Conservation (phyloP, 2,888 invertebrate genomes). For the Acanthoscelides obtectus region DNA sequence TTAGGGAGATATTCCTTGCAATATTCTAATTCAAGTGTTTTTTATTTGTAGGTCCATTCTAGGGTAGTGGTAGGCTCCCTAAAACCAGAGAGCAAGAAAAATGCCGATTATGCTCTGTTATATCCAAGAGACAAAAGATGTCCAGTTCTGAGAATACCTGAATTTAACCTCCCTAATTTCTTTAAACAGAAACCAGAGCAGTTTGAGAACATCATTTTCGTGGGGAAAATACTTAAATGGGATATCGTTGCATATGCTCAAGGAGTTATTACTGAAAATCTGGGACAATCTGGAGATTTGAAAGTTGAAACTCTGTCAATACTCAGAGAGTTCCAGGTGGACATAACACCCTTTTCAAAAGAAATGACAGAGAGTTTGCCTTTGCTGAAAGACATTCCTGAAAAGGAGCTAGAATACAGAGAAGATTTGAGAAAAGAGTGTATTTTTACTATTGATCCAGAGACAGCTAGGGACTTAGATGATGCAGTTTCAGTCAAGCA, state of each 20-base stretch:
- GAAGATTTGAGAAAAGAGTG: conserved; percentile 67
- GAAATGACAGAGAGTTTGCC: conserved; percentile 54
- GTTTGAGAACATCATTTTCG: conserved; percentile 61
- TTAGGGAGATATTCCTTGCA: no score
- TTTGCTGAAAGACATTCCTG: conserved; percentile 49
- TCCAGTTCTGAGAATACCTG: conserved; percentile 71
- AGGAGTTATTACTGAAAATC: conserved; percentile 61
- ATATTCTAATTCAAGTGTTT: background rate
- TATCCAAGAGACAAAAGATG: conserved; percentile 74
- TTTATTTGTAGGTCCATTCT: conserved; percentile 54
- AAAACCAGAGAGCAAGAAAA: conserved; percentile 55
- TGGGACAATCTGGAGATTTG: conserved; percentile 75
- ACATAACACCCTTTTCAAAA: conserved; percentile 60
- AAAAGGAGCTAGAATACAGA: conserved; percentile 49
- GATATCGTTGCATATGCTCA: conserved; percentile 57
- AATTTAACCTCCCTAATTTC: conserved; percentile 59
- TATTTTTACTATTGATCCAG: conserved; percentile 92
- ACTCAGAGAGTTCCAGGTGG: conserved; percentile 72
- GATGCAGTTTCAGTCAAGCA: conserved; percentile 83
- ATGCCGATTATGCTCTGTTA: conserved; percentile 60
- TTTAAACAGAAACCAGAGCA: conserved; percentile 52
- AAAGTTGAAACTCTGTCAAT: conserved; percentile 76
- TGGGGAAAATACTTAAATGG: conserved; percentile 71
- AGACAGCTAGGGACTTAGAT: conserved; percentile 87
- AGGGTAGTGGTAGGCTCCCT: conserved; percentile 70